Percentiles rank a stretch among this genome's conserved stretches.
These are phyloP conservation scores for Aleiodes alternator DNA, from an alignment of 2,888 invertebrate species.

Conservation along the genomic window DNA sequence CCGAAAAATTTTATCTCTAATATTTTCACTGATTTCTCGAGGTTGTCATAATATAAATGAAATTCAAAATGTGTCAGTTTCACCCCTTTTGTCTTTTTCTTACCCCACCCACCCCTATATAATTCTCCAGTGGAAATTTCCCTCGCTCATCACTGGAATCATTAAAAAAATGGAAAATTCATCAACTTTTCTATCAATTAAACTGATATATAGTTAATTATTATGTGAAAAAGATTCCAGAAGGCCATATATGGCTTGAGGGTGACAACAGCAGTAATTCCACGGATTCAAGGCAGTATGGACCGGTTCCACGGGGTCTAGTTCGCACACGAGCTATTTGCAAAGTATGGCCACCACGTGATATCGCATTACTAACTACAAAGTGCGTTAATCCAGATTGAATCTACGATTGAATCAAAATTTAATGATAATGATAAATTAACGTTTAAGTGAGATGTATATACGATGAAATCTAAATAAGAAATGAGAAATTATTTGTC, in stretches of 20 bases:
- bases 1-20: no score
- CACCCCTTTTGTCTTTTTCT: no score
- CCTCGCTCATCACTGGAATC: neutral
- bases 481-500: neutral
- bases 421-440: neutral
- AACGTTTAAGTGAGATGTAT: constrained; percentile 14
- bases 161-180: neutral
- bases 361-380: constrained; percentile 65
- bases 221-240: constrained; percentile 78
- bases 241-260: constrained; percentile 93
- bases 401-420: neutral
- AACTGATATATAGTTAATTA: neutral
- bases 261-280: constrained; percentile 93
- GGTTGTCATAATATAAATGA: no score
- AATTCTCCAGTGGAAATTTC: no score
- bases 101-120: no score
- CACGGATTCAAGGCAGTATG: constrained; percentile 90
- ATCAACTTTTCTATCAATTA: constrained; percentile 15
- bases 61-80: no score
- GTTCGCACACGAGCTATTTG: constrained; percentile 89
- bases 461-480: neutral
- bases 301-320: constrained; percentile 91
- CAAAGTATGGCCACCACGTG: constrained; percentile 84
- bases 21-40: no score
- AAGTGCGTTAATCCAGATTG: constrained; percentile 50